Evolutionary conservation across 1,140 invertebrate genomes (phyloP), one percentile per base, ranked within the genome.

Genomic region (Coptotermes formosanus): DNA sequence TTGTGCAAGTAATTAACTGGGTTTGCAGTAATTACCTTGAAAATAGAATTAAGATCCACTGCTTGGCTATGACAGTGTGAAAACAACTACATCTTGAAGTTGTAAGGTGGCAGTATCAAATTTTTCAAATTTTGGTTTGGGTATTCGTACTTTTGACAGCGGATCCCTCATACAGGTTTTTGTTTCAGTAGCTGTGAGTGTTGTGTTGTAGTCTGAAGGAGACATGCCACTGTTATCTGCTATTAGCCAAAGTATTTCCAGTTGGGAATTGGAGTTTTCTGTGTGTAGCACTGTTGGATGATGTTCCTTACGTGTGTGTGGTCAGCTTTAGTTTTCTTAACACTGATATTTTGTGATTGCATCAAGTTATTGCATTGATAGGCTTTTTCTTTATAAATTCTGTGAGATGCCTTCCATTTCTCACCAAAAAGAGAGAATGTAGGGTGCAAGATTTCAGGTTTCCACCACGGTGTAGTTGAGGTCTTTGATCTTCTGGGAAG

Each of bases 231-330:
- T 30, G 64, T 75, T 75, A 30, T 8, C 64, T 75, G 25, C n/a
- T 30, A 3, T 75, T 75, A 75, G 64, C 25, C 14, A 6, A 75
- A 75, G n/a, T n/a, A 75, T 30, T 8, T 75, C 30, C n/a, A 75
- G n/a, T 75, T 75, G 30, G 19, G 14, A 75, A 11, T 14, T 6
- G 14, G 16, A 75, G 0, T 75, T 75, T 75, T 75, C n/a, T 75
- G 64, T 75, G 14, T 75, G 64, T 75, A 75, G 64, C 64, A 30
- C 25, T n/a, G 12, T 64, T 75, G 9, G 64, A 75, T n/a, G 25
- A 75, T 75, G 64, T 30, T 75, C n/a, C 64, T 75, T 75, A 16
- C n/a, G n/a, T 30, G n/a, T 75, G 64, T 75, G n/a, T 75, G 64
- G n/a, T 75, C 25, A 75, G 64, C 25, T n/a, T 75, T 75, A 30